Evolutionary conservation across 2,888 invertebrate genomes (phyloP).

Genomic region (Zygogramma bicolorata): DNA sequence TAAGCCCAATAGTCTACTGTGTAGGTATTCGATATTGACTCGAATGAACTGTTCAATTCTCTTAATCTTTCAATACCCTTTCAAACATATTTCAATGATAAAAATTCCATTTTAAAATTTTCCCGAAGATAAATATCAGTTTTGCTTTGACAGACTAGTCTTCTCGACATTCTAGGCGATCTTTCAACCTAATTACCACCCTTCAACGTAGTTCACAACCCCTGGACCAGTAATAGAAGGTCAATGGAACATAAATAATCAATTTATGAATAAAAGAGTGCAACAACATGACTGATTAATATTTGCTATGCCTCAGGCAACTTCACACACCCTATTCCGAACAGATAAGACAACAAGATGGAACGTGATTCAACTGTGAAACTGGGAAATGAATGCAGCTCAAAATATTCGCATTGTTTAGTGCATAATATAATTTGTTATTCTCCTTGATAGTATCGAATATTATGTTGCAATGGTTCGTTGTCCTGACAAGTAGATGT

Average conservation of each 20-base stretch:
- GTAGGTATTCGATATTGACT: no score
- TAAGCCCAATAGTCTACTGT: no score
- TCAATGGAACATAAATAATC: not conserved
- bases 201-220: no score
- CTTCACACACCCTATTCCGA: conserved; percentile 40
- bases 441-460: not conserved
- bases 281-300: conserved; percentile 29
- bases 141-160: no score
- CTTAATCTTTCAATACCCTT: no score
- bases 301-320: conserved; percentile 40
- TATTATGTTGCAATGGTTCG: not conserved
- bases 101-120: no score
- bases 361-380: conserved; percentile 38
- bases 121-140: no score
- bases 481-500: not conserved
- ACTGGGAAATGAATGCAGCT: conserved; percentile 29
- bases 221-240: no score
- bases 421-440: conserved; percentile 11
- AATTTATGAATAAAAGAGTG: not conserved
- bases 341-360: conserved; percentile 43
- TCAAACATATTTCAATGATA: no score
- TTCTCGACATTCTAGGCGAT: no score
- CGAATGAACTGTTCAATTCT: no score
- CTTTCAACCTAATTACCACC: no score
- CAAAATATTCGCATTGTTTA: conserved; percentile 13